Percentiles rank a stretch among this genome's conserved stretches.
These are phyloP conservation scores for Caenorhabditis panamensis DNA, from an alignment of 2,888 invertebrate species.

Conservation along the genomic window DNA sequence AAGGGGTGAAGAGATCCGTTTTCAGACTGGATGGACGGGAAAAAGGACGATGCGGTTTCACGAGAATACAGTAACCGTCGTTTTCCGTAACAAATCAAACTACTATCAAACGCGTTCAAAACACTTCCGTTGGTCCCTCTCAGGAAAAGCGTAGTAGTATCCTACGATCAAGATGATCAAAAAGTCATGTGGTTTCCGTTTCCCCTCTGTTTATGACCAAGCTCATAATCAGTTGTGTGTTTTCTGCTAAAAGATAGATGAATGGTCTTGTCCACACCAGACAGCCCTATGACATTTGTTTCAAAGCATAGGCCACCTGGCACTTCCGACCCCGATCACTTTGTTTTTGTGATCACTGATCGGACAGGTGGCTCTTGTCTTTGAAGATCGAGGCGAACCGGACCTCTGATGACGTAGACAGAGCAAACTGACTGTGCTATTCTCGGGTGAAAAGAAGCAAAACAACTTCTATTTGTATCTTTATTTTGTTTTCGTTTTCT, in stretches of 20 bases:
- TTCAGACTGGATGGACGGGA: background rate
- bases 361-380: conserved; percentile 46
- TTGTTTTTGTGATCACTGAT: conserved; percentile 49
- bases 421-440: background rate
- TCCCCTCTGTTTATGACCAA: conserved; percentile 14
- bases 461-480: conserved; percentile 32
- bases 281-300: conserved; percentile 20
- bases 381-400: conserved; percentile 29
- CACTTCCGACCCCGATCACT: conserved; percentile 22
- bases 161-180: conserved; percentile 26
- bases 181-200: conserved; percentile 27
- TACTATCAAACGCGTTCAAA: too few relatives aligned
- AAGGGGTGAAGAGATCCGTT: conserved; percentile 9
- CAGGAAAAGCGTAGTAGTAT: too few relatives aligned
- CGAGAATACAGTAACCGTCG: too few relatives aligned
- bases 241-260: conserved; percentile 35
- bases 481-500: background rate
- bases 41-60: background rate
- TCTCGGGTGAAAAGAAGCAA: background rate
- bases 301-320: conserved; percentile 23
- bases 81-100: too few relatives aligned
- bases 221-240: conserved; percentile 16
- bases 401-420: conserved; percentile 48
- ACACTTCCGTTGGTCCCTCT: too few relatives aligned
- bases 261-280: conserved; percentile 15